These are phyloP conservation scores for Chesias legatella DNA, from an alignment of 2,888 invertebrate genomes.

Conservation along the genomic window DNA sequence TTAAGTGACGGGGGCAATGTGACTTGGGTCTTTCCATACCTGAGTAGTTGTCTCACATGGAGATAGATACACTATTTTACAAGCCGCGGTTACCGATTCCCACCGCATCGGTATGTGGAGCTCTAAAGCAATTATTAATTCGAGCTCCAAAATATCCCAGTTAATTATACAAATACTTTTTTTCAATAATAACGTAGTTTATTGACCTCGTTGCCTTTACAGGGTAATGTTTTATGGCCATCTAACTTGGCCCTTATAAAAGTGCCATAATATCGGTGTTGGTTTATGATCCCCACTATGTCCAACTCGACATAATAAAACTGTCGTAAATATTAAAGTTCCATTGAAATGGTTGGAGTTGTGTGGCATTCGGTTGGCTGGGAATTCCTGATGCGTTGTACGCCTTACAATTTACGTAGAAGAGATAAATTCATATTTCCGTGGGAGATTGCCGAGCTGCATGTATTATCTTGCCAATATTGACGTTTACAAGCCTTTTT, in stretches of 20 bases:
- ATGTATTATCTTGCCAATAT: too few relatives aligned
- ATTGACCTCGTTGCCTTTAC: constrained; percentile 28
- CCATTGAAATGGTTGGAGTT: constrained; percentile 37
- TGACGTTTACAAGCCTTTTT: too few relatives aligned
- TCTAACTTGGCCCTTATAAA: constrained; percentile 34
- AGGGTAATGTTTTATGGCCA: constrained; percentile 32
- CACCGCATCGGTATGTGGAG: too few relatives aligned
- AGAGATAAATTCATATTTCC: too few relatives aligned
- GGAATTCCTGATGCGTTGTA: not conserved
- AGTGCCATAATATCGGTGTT: constrained; percentile 32
- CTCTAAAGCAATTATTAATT: too few relatives aligned
- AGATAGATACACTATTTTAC: too few relatives aligned
- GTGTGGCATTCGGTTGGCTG: not conserved
- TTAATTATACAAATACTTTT: constrained; percentile 2
- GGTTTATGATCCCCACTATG: constrained; percentile 41
- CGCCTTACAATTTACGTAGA: not conserved
- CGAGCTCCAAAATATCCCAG: too few relatives aligned
- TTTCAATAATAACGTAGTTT: constrained; percentile 20
- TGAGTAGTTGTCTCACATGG: too few relatives aligned
- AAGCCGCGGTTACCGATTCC: too few relatives aligned
- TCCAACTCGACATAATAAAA: constrained; percentile 48
- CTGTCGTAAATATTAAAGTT: constrained; percentile 51
- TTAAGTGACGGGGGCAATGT: too few relatives aligned
- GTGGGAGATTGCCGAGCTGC: too few relatives aligned
- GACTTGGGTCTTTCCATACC: too few relatives aligned